Evolutionary conservation across 1,140 invertebrate genomes (phyloP), one percentile per base, ranked within the genome.

Genomic region (Drosophila athabasca): DNA sequence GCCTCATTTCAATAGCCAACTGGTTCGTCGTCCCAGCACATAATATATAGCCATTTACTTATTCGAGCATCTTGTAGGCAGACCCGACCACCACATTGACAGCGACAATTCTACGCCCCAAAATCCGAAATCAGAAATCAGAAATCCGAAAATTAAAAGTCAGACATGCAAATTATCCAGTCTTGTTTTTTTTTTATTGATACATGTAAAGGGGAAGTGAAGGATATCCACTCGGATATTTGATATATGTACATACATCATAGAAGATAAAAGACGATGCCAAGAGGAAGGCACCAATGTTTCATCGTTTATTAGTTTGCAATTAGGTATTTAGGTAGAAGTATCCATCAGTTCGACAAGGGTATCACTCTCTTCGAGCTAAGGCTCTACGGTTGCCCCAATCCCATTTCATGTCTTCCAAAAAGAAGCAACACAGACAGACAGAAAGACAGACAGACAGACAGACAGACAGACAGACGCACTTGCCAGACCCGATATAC

Each of bases 161-260:
- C 72, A 68, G 43, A 62, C 82, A 87, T 87, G 82, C 82, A 87
- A 87, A 87, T 88, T 82, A 57, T 52, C 52, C 39, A 57, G 60
- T 26, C 85, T 60, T 51, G 41, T 46, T 58, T 26, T 58, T 26
- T 5, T 53, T 59, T 26, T 48, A 7, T 45, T 43, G 15, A 15
- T 22, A 31, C 24, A 26, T 26, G 24, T 5, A 26, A 51, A 35
- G 48, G 41, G 26, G 26, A 24, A 50, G 15, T 9, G 11, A 53
- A 45, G 17, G 8, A 52, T 8, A 22, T 39, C 15, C 24, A 26
- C 5, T 24, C 24, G 24, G 5, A 5, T 24, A 24, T 24, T 24
- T 24, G 24, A 24, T 24, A 6, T 4, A 59, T 41, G 26, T 26
- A 31, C 7, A 31, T 26, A 31, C 7, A 31, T 31, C 29, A 2